Percentiles rank a stretch among this genome's conserved stretches.
Evolutionary conservation across 2,797 vertebrate genomes (phyloP).

Genomic region (Calcarius lapponicus): DNA sequence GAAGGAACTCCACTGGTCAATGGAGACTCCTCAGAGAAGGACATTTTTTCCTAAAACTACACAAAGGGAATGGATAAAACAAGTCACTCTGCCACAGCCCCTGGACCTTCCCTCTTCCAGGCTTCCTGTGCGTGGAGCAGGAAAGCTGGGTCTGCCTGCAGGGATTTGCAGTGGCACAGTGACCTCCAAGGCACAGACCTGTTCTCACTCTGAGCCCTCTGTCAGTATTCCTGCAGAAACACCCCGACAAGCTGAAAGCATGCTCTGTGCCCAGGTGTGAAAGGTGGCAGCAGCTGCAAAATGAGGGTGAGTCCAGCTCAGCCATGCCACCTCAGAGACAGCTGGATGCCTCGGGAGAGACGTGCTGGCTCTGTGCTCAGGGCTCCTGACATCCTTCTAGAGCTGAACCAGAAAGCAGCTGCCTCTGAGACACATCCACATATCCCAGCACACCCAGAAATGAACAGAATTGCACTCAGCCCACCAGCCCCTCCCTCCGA

Average conservation of each 20-base stretch:
- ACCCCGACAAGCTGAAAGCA: neutral
- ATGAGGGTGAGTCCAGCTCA: neutral
- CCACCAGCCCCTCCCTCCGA: neutral
- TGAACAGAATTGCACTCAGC: accelerated
- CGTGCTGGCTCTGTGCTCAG: accelerated
- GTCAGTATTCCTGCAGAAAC: neutral
- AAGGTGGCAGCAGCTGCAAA: neutral
- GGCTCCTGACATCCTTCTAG: neutral
- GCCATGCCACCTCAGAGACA: neutral
- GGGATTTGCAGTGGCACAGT: neutral
- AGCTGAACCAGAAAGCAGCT: neutral
- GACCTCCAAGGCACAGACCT: neutral
- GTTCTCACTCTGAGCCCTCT: neutral
- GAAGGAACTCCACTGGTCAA: neutral
- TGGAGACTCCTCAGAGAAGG: neutral
- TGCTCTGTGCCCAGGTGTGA: neutral
- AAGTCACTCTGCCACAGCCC: neutral
- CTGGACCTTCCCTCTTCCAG: neutral
- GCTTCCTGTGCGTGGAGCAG: neutral
- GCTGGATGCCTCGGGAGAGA: neutral
- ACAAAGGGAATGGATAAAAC: neutral
- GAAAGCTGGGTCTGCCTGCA: neutral
- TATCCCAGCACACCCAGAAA: neutral
- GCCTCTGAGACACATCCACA: neutral
- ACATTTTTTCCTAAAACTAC: constrained; percentile 1